phyloP scores from a whole-genome alignment of 2,888 invertebrate species.

The Athripsodes cinereus region DNA sequence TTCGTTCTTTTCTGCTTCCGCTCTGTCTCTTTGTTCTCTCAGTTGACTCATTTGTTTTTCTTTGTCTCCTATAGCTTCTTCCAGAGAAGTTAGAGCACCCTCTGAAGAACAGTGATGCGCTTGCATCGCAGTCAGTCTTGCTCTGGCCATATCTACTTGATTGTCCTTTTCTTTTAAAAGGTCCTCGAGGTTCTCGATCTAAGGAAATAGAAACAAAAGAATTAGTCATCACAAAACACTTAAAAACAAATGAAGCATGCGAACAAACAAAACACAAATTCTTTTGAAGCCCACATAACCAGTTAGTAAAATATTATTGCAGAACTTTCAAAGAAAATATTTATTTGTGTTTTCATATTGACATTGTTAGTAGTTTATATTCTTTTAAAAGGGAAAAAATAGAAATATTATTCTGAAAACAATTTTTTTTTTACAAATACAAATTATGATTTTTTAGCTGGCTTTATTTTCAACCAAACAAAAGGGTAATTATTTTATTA shows the following conservation, averaged over 20 bases:
- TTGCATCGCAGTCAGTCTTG: slow-evolving; percentile 86
- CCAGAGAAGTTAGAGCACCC: slow-evolving; percentile 85
- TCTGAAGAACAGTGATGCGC: slow-evolving; percentile 91
- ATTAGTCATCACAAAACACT: too few species aligned
- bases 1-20: slow-evolving; percentile 93
- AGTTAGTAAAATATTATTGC: background rate
- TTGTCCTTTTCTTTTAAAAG: slow-evolving; percentile 96
- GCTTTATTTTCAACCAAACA: too few species aligned
- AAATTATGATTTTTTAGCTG: too few species aligned
- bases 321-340: too few species aligned
- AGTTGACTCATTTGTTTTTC: slow-evolving; percentile 95
- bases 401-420: too few species aligned
- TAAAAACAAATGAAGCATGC: too few species aligned
- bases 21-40: slow-evolving; percentile 88
- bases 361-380: too few species aligned
- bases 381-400: too few species aligned
- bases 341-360: too few species aligned
- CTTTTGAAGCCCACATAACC: background rate
- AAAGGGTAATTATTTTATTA: too few species aligned
- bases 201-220: slow-evolving; percentile 27
- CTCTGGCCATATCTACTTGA: slow-evolving; percentile 93
- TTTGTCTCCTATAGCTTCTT: slow-evolving; percentile 94
- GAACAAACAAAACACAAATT: background rate
- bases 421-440: too few species aligned
- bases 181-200: slow-evolving; percentile 98